These are phyloP conservation scores for Ligdia adustata DNA, from an alignment of 2,888 invertebrate genomes.

Conservation along the genomic window DNA sequence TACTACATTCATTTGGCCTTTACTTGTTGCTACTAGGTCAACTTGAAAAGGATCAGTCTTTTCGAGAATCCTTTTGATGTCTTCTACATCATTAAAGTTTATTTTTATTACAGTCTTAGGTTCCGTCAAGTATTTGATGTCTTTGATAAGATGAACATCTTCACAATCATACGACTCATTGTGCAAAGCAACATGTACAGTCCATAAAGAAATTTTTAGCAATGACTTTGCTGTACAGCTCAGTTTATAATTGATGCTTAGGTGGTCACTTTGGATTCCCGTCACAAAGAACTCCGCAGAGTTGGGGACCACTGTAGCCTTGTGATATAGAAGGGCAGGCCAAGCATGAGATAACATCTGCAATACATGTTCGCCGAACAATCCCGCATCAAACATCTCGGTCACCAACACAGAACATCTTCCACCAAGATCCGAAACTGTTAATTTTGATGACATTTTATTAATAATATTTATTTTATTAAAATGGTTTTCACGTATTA, in stretches of 20 bases:
- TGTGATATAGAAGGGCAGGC: constrained; percentile 79
- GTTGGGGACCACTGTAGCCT: constrained; percentile 84
- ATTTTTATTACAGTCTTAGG: constrained; percentile 81
- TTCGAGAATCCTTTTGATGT: constrained; percentile 67
- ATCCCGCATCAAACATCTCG: constrained; percentile 91
- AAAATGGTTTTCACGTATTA: constrained; percentile 79
- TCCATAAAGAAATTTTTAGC: constrained; percentile 48
- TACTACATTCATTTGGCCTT: constrained; percentile 86
- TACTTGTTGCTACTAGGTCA: constrained; percentile 59
- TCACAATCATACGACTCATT: constrained; percentile 88
- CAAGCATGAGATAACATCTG: constrained; percentile 88
- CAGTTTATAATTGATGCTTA: constrained; percentile 77
- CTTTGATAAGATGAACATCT: constrained; percentile 82
- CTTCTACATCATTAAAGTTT: constrained; percentile 85
- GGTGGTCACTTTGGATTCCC: constrained; percentile 83
- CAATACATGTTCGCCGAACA: constrained; percentile 90
- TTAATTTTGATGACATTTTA: constrained; percentile 84
- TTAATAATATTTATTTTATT: constrained; percentile 79
- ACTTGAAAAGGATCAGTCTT: constrained; percentile 63
- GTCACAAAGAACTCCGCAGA: constrained; percentile 86
- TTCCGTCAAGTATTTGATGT: constrained; percentile 84
- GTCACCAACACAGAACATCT: constrained; percentile 87
- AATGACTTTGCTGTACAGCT: constrained; percentile 47
- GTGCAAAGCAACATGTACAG: constrained; percentile 50
- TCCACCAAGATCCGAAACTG: constrained; percentile 77